Base-by-base conservation (phyloP, 2,888 invertebrate genomes). In the Saturnia japonica region DNA sequence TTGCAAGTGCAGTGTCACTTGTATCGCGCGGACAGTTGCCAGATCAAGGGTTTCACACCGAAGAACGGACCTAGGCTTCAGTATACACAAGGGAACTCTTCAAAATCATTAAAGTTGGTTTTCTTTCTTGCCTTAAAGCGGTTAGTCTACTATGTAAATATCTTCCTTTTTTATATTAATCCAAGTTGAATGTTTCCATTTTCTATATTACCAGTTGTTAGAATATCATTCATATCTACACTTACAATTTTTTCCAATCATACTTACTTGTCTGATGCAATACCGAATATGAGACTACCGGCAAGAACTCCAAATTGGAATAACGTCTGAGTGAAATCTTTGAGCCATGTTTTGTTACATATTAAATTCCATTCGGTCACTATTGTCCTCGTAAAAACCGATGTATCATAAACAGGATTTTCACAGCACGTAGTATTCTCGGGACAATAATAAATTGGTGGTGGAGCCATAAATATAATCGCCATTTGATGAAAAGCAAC, bases 341-440 rank as follows among this genome's bases (percentile, higher is more conserved):
- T 94, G 73, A 96, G 87, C 88, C 96, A 95, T 68, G 92, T 92
- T 62, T 90, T 94, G 3, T 95, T 94, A 84, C 97, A 97, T 28
- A 97, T 96, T 74, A 97, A 91, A 84, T 96, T 93, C 96, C 97
- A 97, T 94, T 97, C 95, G 70, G 95, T 96, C 71, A 95, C 94
- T 28, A 97, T 96, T 0, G 97, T 97, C 76, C 95, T 95, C 1
- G 95, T 89, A 82, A 97, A 97, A 71, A 95, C 83, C 67, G 94
- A 95, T 69, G 93, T 95, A 81, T 97, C 95, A 79, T 95, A 97
- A 9, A 92, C 85, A 72, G 95, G 94, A 62, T 91, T 83, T 0
- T 88, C 79, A 79, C 96, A 96, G 1, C 95, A 94, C 76, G 96
- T 96, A 14, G 86, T 81, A 40, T 88, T 85, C 11, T 78, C 81